phyloP scores from a whole-genome alignment of 1,140 invertebrate genomes.

The Heliconius himera region DNA sequence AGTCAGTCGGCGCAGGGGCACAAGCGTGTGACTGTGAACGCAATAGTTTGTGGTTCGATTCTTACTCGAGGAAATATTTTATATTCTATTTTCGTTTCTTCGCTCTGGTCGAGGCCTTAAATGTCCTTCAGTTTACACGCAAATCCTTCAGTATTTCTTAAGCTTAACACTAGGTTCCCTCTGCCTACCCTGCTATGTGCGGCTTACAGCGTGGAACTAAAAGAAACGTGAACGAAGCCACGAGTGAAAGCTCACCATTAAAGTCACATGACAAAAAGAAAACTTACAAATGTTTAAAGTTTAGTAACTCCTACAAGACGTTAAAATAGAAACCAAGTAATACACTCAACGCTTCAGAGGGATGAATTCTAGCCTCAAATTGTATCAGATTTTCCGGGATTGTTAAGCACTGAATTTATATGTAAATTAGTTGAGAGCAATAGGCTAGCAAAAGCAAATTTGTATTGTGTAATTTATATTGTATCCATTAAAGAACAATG shows the following conservation, averaged over 20 bases:
- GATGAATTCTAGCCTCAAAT: slow-evolving; percentile 2
- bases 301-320: neutral
- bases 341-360: neutral
- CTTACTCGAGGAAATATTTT: too few species aligned
- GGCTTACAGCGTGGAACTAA: too few species aligned
- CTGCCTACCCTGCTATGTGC: too few species aligned
- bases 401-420: slow-evolving; percentile 9
- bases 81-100: too few species aligned
- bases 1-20: too few species aligned
- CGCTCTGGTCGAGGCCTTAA: too few species aligned
- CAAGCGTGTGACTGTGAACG: too few species aligned
- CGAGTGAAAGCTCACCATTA: neutral
- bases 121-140: too few species aligned
- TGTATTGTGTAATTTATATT: neutral
- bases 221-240: neutral
- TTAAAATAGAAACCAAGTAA: neutral
- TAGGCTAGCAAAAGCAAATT: neutral
- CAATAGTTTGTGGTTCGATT: too few species aligned
- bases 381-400: slow-evolving; percentile 6
- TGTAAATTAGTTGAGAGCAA: slow-evolving; percentile 11
- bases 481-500: neutral
- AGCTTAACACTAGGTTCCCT: too few species aligned
- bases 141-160: too few species aligned
- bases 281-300: neutral
- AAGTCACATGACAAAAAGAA: neutral